These are phyloP conservation scores for Sesamia nonagrioides DNA, from an alignment of 1,140 invertebrate genomes.

Conservation along the genomic window DNA sequence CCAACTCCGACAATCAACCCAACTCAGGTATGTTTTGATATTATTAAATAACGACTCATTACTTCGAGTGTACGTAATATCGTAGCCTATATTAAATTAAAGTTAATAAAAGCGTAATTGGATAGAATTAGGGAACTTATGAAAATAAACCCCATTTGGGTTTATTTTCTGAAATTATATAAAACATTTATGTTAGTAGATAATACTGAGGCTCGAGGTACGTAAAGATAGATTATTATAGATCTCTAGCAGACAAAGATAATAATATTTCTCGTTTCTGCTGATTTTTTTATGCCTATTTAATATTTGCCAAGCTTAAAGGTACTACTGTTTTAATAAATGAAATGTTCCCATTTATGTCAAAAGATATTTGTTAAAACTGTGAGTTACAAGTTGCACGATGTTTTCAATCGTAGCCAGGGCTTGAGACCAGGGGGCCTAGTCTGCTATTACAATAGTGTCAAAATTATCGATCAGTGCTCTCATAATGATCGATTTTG, in stretches of 20 bases:
- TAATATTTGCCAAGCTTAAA: background rate
- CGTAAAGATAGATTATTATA: background rate
- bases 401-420: slow-evolving; percentile 38
- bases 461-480: no score
- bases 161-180: background rate
- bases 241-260: background rate
- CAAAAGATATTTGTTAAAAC: slow-evolving; percentile 37
- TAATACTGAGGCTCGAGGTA: background rate
- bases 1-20: slow-evolving; percentile 95
- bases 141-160: background rate
- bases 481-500: no score
- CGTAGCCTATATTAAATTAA: slow-evolving; percentile 25
- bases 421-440: no score
- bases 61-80: slow-evolving; percentile 13
- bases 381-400: slow-evolving; percentile 36
- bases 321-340: slow-evolving; percentile 21
- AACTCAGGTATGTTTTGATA: slow-evolving; percentile 93
- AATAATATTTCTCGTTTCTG: no score
- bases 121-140: slow-evolving; percentile 16
- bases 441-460: no score
- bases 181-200: background rate
- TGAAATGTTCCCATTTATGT: slow-evolving; percentile 32
- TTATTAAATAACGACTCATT: slow-evolving; percentile 30
- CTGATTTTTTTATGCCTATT: slow-evolving; percentile 16
- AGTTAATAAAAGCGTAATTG: slow-evolving; percentile 35